Conservation (phyloP, 2,888 invertebrate species). For the Xestia ashworthii region DNA sequence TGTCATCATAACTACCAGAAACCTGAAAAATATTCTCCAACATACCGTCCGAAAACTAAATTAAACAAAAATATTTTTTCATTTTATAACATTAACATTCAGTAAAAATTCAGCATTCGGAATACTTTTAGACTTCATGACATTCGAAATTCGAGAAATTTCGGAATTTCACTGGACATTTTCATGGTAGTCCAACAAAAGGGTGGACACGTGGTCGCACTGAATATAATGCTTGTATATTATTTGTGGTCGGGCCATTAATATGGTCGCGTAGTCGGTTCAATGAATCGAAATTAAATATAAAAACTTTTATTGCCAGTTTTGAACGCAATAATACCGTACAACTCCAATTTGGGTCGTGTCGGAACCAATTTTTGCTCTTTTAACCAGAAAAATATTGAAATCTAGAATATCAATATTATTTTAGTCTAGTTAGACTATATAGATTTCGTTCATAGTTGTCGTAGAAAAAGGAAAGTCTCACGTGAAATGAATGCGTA, state of each 20-base stretch:
- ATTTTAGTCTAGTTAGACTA: not conserved
- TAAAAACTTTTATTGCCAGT: constrained; percentile 52
- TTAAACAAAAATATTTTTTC: constrained; percentile 13
- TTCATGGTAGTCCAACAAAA: constrained; percentile 14
- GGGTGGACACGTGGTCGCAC: constrained; percentile 17
- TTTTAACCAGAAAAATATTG: not conserved
- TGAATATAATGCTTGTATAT: constrained; percentile 64
- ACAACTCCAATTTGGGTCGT: constrained; percentile 23
- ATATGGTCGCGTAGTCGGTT: constrained; percentile 63
- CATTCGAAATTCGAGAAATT: constrained; percentile 40
- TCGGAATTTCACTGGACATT: constrained; percentile 13
- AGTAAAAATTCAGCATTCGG: constrained; percentile 15
- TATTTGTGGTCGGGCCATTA: constrained; percentile 65
- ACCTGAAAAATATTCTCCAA: constrained; percentile 5
- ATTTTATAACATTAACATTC: constrained; percentile 28
- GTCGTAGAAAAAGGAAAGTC: not conserved
- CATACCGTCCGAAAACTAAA: constrained; percentile 15
- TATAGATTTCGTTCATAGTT: not conserved
- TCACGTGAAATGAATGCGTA: no score
- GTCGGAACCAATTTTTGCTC: constrained; percentile 16
- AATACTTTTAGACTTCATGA: constrained; percentile 26
- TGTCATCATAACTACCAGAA: constrained; percentile 12
- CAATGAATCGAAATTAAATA: constrained; percentile 71
- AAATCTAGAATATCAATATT: not conserved
- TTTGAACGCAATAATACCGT: constrained; percentile 13